phyloP scores from a whole-genome alignment of 2,888 invertebrate genomes.

The Cephus rjabovi region DNA sequence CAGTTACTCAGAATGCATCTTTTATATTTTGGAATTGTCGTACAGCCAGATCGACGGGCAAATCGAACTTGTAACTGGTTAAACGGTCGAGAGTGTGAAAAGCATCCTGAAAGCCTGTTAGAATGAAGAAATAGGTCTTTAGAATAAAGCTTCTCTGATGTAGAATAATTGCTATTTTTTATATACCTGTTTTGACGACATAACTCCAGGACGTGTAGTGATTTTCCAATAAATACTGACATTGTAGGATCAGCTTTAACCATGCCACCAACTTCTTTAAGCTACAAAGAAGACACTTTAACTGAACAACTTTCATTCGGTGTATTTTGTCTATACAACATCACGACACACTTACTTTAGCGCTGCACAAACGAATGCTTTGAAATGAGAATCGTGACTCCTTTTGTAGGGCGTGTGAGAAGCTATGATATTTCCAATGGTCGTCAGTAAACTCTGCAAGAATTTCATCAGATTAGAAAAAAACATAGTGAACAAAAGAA shows the following conservation, averaged over 20 bases:
- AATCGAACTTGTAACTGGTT: slow-evolving; percentile 86
- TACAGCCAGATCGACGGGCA: slow-evolving; percentile 96
- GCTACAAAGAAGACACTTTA: slow-evolving; percentile 66
- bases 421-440: slow-evolving; percentile 91
- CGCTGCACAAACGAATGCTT: slow-evolving; percentile 96
- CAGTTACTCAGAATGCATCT: slow-evolving; percentile 73
- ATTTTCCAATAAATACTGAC: slow-evolving; percentile 80
- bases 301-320: not conserved
- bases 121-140: not conserved
- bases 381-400: slow-evolving; percentile 96
- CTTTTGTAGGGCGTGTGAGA: slow-evolving; percentile 94
- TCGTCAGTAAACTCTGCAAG: slow-evolving; percentile 83
- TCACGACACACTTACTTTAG: slow-evolving; percentile 79
- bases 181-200: slow-evolving; percentile 86
- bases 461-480: not conserved
- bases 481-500: not conserved
- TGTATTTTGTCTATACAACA: not conserved
- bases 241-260: slow-evolving; percentile 93
- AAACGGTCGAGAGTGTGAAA: slow-evolving; percentile 90
- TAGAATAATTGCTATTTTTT: not conserved
- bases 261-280: slow-evolving; percentile 92
- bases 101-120: slow-evolving; percentile 92
- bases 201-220: slow-evolving; percentile 95
- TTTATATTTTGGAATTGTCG: slow-evolving; percentile 97
- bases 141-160: not conserved